Evolutionary conservation across 2,888 invertebrate genomes (phyloP).

Genomic region (Penaeus monodon): DNA sequence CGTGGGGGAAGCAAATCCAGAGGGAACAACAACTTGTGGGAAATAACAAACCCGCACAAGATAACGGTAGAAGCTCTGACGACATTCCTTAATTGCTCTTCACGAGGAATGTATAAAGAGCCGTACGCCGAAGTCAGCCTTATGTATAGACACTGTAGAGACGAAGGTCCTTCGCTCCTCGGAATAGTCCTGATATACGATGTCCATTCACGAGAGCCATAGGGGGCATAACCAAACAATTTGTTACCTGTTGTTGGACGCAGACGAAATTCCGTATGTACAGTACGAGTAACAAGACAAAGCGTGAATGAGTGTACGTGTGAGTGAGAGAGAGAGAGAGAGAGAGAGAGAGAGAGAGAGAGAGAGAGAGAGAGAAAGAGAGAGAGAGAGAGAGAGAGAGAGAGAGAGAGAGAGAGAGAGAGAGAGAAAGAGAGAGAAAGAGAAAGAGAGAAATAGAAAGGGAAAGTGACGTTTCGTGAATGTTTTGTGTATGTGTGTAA

Average conservation of each 20-base stretch:
- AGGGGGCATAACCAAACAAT: constrained; percentile 30
- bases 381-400: too few species aligned
- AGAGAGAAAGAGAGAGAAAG: too few species aligned
- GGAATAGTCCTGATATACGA: constrained; percentile 6
- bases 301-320: too few species aligned
- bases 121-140: neutral
- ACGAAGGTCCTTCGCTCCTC: neutral
- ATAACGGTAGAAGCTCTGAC: constrained; percentile 1
- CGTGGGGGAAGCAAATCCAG: neutral
- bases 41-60: constrained; percentile 21
- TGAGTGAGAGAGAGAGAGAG: too few species aligned
- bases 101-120: neutral
- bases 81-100: constrained; percentile 22
- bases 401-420: too few species aligned
- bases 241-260: constrained; percentile 18
- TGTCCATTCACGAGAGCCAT: constrained; percentile 20
- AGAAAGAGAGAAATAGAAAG: too few species aligned
- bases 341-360: too few species aligned
- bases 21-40: constrained; percentile 11
- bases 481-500: neutral
- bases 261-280: neutral
- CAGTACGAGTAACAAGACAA: too few species aligned
- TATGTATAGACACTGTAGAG: neutral
- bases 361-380: too few species aligned
- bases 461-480: too few species aligned